Conservation (phyloP, 2,888 invertebrate genomes). For the Cancer borealis region DNA sequence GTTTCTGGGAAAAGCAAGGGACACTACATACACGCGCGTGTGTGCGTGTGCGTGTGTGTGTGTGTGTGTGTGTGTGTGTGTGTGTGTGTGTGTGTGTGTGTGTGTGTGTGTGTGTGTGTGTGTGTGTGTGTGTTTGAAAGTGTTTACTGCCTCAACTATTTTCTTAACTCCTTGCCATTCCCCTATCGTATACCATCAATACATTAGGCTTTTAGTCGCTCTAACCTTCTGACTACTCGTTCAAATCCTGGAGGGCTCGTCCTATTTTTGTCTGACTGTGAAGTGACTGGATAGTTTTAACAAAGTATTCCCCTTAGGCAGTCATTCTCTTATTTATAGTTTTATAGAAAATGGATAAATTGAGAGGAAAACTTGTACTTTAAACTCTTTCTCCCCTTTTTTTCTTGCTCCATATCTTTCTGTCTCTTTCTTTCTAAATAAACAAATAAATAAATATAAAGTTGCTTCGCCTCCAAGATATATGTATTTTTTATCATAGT, state of each 20-base stretch:
- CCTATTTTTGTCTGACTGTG: neutral
- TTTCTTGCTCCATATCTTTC: slow-evolving; percentile 31
- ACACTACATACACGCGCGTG: no score
- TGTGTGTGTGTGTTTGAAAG: neutral
- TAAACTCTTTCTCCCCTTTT: neutral
- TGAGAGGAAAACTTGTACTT: neutral
- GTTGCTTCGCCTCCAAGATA: neutral
- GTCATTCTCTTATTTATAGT: neutral
- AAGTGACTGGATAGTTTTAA: neutral
- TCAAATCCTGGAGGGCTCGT: no score
- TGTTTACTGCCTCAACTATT: neutral
- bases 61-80: no score
- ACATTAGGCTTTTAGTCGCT: neutral
- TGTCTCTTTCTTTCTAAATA: slow-evolving; percentile 9
- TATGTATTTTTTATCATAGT: neutral
- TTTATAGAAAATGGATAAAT: neutral
- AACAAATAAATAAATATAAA: no score
- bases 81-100: slow-evolving; percentile 9
- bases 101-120: slow-evolving; percentile 30
- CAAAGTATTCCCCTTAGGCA: neutral
- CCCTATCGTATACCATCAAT: neutral
- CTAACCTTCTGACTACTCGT: no score
- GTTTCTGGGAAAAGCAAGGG: no score
- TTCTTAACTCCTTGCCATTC: neutral
- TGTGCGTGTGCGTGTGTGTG: no score